phyloP scores from a whole-genome alignment of 2,888 invertebrate genomes.

The Trichacis sp. region DNA sequence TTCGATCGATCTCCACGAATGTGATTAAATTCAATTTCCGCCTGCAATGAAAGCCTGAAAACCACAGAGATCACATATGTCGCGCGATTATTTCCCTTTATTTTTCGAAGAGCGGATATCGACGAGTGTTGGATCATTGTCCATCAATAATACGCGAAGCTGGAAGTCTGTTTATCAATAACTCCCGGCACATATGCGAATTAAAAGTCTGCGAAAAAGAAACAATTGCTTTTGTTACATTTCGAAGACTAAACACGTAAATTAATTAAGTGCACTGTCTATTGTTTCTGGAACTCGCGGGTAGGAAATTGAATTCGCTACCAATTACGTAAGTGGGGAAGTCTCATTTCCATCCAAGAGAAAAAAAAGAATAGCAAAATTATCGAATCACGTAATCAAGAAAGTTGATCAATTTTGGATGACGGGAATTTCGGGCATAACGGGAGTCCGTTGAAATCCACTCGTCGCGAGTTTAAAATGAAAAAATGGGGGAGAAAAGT shows the following conservation, averaged over 20 bases:
- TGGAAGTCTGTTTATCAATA: constrained; percentile 24
- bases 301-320: too few relatives aligned
- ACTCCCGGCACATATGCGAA: constrained; percentile 17
- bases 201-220: neutral
- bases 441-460: too few relatives aligned
- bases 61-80: constrained; percentile 22
- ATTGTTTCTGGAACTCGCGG: too few relatives aligned
- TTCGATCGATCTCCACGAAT: neutral
- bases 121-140: constrained; percentile 14
- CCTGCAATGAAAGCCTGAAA: neutral
- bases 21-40: neutral
- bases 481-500: constrained; percentile 6
- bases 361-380: neutral
- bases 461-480: too few relatives aligned
- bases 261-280: too few relatives aligned
- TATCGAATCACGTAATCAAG: too few relatives aligned
- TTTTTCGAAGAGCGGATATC: constrained; percentile 10
- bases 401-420: too few relatives aligned
- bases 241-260: too few relatives aligned
- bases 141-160: constrained; percentile 29
- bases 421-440: too few relatives aligned
- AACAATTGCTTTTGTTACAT: too few relatives aligned
- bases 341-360: neutral
- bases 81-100: neutral
- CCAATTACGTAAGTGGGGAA: neutral